A percentile compares a stretch with the other conserved stretches of the same genome.
These are phyloP conservation scores for Cinclus mexicanus DNA, from an alignment of 2,113 vertebrate genomes.

Conservation along the genomic window DNA sequence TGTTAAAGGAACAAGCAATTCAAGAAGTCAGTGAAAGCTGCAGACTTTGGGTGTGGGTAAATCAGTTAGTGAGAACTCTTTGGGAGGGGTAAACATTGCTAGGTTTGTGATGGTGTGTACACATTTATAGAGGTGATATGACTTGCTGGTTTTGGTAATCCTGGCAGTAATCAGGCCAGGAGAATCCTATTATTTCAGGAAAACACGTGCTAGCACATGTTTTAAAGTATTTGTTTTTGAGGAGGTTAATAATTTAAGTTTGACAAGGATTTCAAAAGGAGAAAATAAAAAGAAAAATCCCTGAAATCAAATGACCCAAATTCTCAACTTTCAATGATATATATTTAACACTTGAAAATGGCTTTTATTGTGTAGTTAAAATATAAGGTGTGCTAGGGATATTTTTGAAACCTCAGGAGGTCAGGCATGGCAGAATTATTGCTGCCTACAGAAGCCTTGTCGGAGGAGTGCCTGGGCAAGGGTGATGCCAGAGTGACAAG, in stretches of 20 bases:
- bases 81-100: not conserved
- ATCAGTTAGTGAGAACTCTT: not conserved
- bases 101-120: not conserved
- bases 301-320: not conserved
- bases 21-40: not conserved
- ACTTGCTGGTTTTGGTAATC: not conserved
- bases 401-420: not conserved
- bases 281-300: rapidly evolving
- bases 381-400: not conserved
- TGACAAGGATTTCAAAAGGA: not conserved
- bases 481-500: rapidly evolving
- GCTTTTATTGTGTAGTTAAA: not conserved
- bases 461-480: not conserved
- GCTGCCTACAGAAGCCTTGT: not conserved
- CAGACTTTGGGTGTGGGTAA: not conserved
- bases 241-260: not conserved
- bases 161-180: not conserved
- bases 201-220: not conserved
- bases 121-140: not conserved
- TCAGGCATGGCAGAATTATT: not conserved
- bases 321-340: not conserved
- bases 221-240: not conserved
- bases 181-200: not conserved
- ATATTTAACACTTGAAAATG: not conserved
- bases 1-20: not conserved